These are phyloP conservation scores for Lithobates pipiens DNA, from an alignment of 2,797 vertebrate genomes.

Conservation along the genomic window DNA sequence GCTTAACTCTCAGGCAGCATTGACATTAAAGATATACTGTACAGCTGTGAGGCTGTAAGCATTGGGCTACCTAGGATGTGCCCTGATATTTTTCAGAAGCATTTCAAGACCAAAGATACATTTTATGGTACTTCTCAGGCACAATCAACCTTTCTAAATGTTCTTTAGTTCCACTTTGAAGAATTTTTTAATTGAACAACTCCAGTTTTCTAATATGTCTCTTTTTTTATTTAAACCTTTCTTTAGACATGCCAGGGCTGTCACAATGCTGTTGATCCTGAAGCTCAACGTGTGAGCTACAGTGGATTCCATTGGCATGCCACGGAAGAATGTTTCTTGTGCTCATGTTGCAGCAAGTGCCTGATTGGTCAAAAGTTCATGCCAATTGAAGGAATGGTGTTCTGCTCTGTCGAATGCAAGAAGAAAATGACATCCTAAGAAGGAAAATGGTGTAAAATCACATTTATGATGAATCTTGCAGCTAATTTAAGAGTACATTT, in stretches of 20 bases:
- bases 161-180: too few species aligned
- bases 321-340: constrained; percentile 86
- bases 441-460: neutral
- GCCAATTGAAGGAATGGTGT: constrained; percentile 86
- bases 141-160: too few species aligned
- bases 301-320: constrained; percentile 95
- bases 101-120: too few species aligned
- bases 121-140: too few species aligned
- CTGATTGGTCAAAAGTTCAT: constrained; percentile 95
- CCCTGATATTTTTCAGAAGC: too few species aligned
- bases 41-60: too few species aligned
- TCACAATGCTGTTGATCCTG: constrained; percentile 88
- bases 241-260: constrained; percentile 88
- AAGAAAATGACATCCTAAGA: constrained; percentile 83
- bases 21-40: too few species aligned
- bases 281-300: constrained; percentile 92
- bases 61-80: too few species aligned
- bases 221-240: neutral
- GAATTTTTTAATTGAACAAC: neutral
- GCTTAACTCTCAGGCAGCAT: too few species aligned
- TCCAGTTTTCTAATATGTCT: neutral
- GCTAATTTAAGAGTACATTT: constrained; percentile 11
- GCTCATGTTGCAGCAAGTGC: constrained; percentile 91
- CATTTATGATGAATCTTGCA: neutral
- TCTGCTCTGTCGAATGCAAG: constrained; percentile 95